These are phyloP conservation scores for Spodoptera litura DNA, from an alignment of 1,140 invertebrate genomes.

Conservation along the genomic window DNA sequence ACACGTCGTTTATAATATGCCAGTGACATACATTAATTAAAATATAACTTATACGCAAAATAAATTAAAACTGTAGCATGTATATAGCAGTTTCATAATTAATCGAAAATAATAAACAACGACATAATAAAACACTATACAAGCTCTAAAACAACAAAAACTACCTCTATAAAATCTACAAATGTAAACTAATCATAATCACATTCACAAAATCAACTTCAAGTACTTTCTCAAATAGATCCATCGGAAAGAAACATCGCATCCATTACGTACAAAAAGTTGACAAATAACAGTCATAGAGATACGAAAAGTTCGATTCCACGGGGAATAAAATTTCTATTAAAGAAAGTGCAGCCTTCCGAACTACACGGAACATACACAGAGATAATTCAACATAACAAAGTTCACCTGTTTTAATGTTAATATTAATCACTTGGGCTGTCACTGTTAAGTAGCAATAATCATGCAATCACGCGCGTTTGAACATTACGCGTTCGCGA, in stretches of 20 bases:
- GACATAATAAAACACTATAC: background rate
- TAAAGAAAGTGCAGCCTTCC: conserved; percentile 63
- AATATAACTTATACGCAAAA: too few relatives aligned
- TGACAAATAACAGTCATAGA: conserved; percentile 62
- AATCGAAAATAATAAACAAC: background rate
- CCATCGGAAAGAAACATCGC: conserved; percentile 44
- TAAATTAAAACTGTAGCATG: too few relatives aligned
- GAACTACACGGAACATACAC: conserved; percentile 58
- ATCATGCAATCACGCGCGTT: conserved; percentile 68
- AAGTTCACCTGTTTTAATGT: conserved; percentile 70
- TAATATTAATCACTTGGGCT: conserved; percentile 74
- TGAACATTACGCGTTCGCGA: conserved; percentile 66
- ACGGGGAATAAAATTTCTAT: conserved; percentile 63
- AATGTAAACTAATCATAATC: background rate
- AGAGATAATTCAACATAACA: conserved; percentile 46
- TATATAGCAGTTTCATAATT: too few relatives aligned
- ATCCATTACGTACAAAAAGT: conserved; percentile 55
- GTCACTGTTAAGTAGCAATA: conserved; percentile 71
- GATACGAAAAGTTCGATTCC: conserved; percentile 73
- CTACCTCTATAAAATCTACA: conserved; percentile 11
- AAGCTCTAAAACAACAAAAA: conserved; percentile 24
- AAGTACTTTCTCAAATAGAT: conserved; percentile 39
- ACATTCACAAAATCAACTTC: conserved; percentile 30
- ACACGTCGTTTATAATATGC: too few relatives aligned
- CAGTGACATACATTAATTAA: too few relatives aligned